Evolutionary conservation across 2,113 vertebrate species (phyloP).

Genomic region (Mola mola): DNA sequence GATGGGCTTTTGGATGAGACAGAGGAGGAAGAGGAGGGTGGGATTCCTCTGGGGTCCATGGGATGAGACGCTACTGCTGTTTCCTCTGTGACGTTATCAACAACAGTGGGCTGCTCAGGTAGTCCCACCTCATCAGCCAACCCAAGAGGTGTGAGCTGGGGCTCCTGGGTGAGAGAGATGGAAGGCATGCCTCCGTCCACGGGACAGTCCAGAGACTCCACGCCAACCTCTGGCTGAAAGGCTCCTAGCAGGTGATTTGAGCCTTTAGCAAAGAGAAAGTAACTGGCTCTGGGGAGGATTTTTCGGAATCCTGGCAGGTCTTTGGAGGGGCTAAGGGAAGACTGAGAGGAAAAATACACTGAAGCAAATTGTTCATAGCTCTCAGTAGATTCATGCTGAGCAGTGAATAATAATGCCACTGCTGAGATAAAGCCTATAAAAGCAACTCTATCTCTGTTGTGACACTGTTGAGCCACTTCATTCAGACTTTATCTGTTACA

Average conservation of each 20-base stretch:
- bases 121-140: slow-evolving; percentile 76
- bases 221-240: slow-evolving; percentile 80
- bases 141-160: slow-evolving; percentile 72
- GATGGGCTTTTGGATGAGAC: slow-evolving; percentile 10
- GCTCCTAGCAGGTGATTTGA: slow-evolving; percentile 79
- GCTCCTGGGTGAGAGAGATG: slow-evolving; percentile 66
- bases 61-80: slow-evolving; percentile 60
- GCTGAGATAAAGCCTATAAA: too few relatives aligned
- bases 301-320: slow-evolving; percentile 96
- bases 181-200: slow-evolving; percentile 68
- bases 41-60: slow-evolving; percentile 74
- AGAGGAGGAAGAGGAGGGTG: slow-evolving; percentile 63
- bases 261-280: slow-evolving; percentile 89
- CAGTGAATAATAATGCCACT: too few relatives aligned
- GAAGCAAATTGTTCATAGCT: neutral
- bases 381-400: too few relatives aligned
- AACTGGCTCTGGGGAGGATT: slow-evolving; percentile 94
- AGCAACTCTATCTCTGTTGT: neutral
- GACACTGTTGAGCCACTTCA: neutral
- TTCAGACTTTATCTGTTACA: neutral
- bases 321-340: slow-evolving; percentile 69
- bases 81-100: slow-evolving; percentile 83
- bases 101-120: slow-evolving; percentile 82
- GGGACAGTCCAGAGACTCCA: slow-evolving; percentile 47
- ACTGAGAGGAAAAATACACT: slow-evolving; percentile 48